phyloP scores from a whole-genome alignment of 1,140 invertebrate genomes.

The Camponotus vicinus region DNA sequence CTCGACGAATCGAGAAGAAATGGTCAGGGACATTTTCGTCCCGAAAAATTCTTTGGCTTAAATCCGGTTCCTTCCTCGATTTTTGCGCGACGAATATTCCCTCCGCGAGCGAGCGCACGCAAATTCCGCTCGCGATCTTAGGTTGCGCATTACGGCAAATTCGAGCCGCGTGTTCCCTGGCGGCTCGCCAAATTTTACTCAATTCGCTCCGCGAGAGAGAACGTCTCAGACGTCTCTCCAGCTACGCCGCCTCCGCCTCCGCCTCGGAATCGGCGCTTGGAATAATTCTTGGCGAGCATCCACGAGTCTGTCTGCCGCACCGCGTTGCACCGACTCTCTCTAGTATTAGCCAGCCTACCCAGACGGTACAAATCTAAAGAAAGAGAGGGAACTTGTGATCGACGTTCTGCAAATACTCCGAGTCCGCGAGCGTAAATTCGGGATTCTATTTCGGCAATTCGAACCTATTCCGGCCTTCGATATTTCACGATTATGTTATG shows the following conservation, averaged over 20 bases:
- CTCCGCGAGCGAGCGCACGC: neutral
- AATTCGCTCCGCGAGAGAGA: conserved; percentile 17
- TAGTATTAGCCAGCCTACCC: conserved; percentile 8
- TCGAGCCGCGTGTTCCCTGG: conserved; percentile 22
- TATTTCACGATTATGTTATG: conserved; percentile 10
- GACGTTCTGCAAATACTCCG: conserved; percentile 40
- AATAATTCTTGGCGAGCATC: conserved; percentile 50
- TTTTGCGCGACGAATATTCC: neutral
- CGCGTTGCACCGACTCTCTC: conserved; percentile 13
- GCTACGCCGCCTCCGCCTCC: conserved; percentile 23
- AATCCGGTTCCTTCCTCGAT: neutral
- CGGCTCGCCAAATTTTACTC: conserved; percentile 40
- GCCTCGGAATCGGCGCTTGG: conserved; percentile 31
- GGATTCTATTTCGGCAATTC: conserved; percentile 49
- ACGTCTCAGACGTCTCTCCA: conserved; percentile 12
- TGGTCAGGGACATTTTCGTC: no score
- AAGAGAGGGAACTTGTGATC: conserved; percentile 1
- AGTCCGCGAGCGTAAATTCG: neutral
- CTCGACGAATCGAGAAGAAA: no score
- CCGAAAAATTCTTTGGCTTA: no score
- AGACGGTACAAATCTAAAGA: conserved; percentile 26
- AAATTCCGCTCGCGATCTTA: conserved; percentile 29
- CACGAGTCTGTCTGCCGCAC: conserved; percentile 36
- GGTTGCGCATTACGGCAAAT: conserved; percentile 31
- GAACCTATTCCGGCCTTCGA: conserved; percentile 26